Evolutionary conservation across 2,888 invertebrate genomes (phyloP).

Genomic region (Pachydiplax longipennis): DNA sequence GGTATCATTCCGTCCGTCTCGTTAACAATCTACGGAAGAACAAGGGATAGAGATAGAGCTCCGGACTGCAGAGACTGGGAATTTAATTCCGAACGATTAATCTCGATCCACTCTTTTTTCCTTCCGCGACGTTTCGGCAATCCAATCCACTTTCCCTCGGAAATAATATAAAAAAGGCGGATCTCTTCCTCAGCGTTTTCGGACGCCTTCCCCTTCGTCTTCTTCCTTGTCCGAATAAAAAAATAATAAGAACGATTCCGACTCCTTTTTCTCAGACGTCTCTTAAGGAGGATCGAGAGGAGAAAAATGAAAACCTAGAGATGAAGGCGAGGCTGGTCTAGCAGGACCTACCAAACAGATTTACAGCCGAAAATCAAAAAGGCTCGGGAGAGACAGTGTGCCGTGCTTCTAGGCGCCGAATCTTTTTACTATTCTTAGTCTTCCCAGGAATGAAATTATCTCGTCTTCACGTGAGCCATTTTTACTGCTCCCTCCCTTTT

Average conservation of each 20-base stretch:
- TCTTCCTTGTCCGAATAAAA: not conserved
- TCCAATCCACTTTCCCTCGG: not conserved
- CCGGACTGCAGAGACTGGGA: not conserved
- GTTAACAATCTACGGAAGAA: not conserved
- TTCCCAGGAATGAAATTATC: slow-evolving; percentile 41
- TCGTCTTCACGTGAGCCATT: slow-evolving; percentile 35
- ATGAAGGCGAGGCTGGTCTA: not conserved
- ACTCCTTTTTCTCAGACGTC: no score
- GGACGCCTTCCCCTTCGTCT: not conserved
- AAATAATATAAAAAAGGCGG: not conserved
- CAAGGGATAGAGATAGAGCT: not conserved
- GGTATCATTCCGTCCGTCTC: not conserved
- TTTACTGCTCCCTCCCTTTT: slow-evolving; percentile 7
- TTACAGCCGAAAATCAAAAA: slow-evolving; percentile 15
- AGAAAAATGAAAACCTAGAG: not conserved
- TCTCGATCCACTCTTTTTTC: not conserved
- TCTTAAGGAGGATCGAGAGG: no score
- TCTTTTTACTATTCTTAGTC: slow-evolving; percentile 30
- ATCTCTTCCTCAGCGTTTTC: not conserved
- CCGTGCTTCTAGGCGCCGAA: not conserved
- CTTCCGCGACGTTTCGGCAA: not conserved
- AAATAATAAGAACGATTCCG: not conserved
- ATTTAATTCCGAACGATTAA: not conserved
- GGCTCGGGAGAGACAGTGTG: not conserved
- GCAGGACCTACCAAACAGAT: slow-evolving; percentile 3